A percentile compares a stretch with the other conserved stretches of the same genome.
Evolutionary conservation across 2,797 vertebrate genomes (phyloP).

Genomic region (Heteromormyrus szaboi): DNA sequence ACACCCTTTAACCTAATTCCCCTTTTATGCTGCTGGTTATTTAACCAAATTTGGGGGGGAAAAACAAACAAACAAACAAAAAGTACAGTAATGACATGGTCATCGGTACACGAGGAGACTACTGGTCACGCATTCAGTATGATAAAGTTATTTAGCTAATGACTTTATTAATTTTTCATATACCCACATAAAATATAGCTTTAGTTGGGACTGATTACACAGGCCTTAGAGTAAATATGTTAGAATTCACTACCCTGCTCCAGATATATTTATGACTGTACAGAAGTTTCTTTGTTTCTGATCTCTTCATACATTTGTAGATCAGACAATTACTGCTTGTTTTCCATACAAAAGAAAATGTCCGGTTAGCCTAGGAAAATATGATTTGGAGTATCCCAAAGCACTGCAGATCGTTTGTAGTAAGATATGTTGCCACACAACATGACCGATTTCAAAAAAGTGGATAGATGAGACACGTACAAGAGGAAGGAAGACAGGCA

Average conservation of each 20-base stretch:
- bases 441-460: background rate
- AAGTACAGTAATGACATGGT: background rate
- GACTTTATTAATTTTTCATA: background rate
- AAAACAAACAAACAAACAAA: background rate
- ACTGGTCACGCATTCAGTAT: background rate
- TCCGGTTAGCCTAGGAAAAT: background rate
- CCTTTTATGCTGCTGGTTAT: background rate
- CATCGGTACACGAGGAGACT: background rate
- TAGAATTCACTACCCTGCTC: background rate
- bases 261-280: background rate
- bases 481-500: conserved; percentile 17
- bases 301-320: background rate
- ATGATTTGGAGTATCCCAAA: background rate
- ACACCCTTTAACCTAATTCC: background rate
- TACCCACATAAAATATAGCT: background rate
- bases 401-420: background rate
- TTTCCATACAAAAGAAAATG: background rate
- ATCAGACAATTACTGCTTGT: background rate
- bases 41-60: background rate
- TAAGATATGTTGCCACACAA: background rate
- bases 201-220: background rate
- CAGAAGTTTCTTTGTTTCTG: background rate
- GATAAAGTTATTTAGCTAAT: background rate
- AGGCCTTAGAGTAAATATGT: background rate
- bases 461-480: background rate